Conservation (phyloP, 2,113 vertebrate species). For the Eclectus roratus region DNA sequence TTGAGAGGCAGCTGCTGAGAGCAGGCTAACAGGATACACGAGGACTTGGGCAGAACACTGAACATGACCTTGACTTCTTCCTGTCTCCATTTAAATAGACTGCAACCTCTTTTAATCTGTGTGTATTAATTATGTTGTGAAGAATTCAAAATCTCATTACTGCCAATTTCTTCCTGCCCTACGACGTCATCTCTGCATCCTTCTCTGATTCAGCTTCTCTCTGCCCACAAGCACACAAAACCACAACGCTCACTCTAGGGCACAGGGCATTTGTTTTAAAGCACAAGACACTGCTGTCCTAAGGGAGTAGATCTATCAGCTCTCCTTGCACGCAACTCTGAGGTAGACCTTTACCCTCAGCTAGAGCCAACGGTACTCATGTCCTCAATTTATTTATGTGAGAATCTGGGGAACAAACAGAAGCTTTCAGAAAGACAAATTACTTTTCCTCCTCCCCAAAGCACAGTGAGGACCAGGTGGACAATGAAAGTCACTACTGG, state of each 20-base stretch:
- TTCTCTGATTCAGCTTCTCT: not conserved
- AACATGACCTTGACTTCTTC: not conserved
- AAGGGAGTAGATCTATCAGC: not conserved
- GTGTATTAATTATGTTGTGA: not conserved
- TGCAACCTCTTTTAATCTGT: not conserved
- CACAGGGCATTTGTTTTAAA: not conserved
- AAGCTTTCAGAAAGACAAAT: not conserved
- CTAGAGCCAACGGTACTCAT: not conserved
- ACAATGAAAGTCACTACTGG: not conserved
- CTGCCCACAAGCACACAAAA: not conserved
- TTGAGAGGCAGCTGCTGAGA: not conserved
- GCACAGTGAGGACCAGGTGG: not conserved
- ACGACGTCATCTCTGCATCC: accelerated
- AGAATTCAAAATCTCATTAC: conserved; percentile 3
- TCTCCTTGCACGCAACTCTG: not conserved
- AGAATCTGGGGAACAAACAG: not conserved
- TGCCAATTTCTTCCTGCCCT: not conserved
- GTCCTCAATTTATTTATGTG: not conserved
- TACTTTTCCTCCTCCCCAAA: not conserved
- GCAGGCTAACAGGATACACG: not conserved
- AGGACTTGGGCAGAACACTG: not conserved
- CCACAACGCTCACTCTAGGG: not conserved
- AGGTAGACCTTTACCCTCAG: not conserved
- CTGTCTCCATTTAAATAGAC: not conserved
- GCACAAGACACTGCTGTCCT: not conserved